Conservation (phyloP, 2,113 vertebrate genomes). For the Xerus inauris region DNA sequence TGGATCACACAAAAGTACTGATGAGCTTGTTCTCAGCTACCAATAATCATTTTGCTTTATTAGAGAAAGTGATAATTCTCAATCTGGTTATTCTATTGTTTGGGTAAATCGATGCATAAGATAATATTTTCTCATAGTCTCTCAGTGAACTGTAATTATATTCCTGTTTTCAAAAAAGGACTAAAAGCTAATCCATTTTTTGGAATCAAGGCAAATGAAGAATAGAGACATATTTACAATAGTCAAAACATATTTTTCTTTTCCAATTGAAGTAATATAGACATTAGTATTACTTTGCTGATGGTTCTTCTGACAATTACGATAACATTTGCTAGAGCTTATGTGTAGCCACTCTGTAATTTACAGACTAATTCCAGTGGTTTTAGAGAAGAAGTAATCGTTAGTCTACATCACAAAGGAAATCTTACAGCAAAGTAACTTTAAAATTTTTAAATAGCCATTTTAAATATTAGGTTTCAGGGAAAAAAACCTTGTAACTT, state of each 20-base stretch:
- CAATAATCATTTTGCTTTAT: conserved; percentile 30
- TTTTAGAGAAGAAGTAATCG: conserved; percentile 36
- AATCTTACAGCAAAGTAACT: neutral
- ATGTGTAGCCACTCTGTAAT: neutral
- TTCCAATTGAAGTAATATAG: conserved; percentile 31
- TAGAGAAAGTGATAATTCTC: conserved; percentile 42
- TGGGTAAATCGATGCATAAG: conserved; percentile 53
- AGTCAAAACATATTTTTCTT: conserved; percentile 63
- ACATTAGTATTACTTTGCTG: conserved; percentile 48
- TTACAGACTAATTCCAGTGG: neutral
- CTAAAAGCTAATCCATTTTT: conserved; percentile 43
- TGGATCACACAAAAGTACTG: neutral
- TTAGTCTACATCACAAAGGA: neutral
- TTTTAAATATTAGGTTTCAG: neutral
- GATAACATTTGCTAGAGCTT: conserved; percentile 49
- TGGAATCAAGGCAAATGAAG: conserved; percentile 59
- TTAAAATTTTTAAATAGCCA: neutral
- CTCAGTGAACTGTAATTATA: conserved; percentile 41
- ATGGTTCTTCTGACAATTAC: conserved; percentile 19
- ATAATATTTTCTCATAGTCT: conserved; percentile 39
- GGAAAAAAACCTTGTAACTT: neutral
- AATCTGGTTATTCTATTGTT: conserved; percentile 33
- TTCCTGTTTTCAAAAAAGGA: neutral
- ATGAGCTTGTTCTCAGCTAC: neutral
- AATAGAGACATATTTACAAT: conserved; percentile 16